phyloP scores from a whole-genome alignment of 2,797 vertebrate species.

The Myotis myotis region DNA sequence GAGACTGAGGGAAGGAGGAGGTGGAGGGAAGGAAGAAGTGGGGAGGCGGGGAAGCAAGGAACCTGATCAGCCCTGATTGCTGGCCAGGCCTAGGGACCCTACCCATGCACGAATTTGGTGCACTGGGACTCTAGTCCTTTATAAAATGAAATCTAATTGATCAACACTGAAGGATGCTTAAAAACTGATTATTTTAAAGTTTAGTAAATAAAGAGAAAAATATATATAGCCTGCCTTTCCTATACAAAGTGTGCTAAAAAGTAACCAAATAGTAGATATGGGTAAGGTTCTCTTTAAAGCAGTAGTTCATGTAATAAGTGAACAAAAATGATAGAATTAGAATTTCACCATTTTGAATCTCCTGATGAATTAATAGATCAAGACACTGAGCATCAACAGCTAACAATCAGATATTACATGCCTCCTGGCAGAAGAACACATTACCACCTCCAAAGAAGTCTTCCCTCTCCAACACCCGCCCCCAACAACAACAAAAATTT shows the following conservation, averaged over 20 bases:
- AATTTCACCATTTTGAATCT: neutral
- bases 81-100: no score
- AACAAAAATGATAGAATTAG: neutral
- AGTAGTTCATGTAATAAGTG: neutral
- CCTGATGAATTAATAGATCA: neutral
- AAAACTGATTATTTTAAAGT: neutral
- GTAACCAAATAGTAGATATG: neutral
- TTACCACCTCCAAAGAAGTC: neutral
- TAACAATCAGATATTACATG: neutral
- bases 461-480: rapidly evolving
- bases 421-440: neutral
- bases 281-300: neutral
- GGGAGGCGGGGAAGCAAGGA: no score
- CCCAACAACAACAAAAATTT: neutral
- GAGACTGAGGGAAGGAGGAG: no score
- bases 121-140: neutral
- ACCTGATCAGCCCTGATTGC: no score
- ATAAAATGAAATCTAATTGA: constrained; percentile 18
- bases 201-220: constrained; percentile 37
- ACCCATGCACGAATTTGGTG: no score
- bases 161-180: neutral
- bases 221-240: neutral
- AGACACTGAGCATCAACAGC: neutral
- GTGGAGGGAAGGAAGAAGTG: no score
- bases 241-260: constrained; percentile 1